phyloP scores from a whole-genome alignment of 2,888 invertebrate genomes.

The Pseudococcus longispinus region DNA sequence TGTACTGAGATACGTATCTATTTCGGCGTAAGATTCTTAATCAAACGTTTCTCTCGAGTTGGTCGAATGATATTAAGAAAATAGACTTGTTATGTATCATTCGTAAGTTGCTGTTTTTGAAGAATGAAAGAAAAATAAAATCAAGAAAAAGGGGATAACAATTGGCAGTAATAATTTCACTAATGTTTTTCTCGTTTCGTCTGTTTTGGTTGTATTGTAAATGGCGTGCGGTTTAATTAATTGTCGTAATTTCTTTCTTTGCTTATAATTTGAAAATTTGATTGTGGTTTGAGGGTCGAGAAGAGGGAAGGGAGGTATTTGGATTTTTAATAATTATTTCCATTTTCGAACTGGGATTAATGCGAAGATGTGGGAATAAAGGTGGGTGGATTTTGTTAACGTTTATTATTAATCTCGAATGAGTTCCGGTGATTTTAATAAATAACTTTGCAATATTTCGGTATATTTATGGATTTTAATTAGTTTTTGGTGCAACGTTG shows the following conservation, averaged over 20 bases:
- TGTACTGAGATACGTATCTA: background rate
- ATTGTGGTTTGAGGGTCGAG: background rate
- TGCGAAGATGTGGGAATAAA: background rate
- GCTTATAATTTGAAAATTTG: background rate
- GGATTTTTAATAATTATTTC: background rate
- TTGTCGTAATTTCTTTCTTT: background rate
- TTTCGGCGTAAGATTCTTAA: background rate
- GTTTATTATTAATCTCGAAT: too few relatives aligned
- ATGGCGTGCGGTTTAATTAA: slow-evolving; percentile 3
- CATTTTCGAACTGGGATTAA: too few relatives aligned
- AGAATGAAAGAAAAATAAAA: background rate
- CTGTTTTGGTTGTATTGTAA: background rate
- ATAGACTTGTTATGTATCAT: slow-evolving; percentile 12
- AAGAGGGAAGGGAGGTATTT: too few relatives aligned
- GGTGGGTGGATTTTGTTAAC: too few relatives aligned
- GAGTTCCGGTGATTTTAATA: too few relatives aligned
- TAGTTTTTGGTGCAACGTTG: too few relatives aligned
- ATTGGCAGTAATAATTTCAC: slow-evolving; percentile 25
- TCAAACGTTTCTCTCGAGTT: background rate
- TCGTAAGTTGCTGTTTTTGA: background rate
- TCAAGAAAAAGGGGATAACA: background rate
- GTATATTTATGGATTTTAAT: too few relatives aligned
- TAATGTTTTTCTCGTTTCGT: background rate
- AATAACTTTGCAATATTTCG: too few relatives aligned
- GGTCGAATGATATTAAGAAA: background rate